Conservation (phyloP, 2,113 vertebrate species). For the Atlantisia rogersi region DNA sequence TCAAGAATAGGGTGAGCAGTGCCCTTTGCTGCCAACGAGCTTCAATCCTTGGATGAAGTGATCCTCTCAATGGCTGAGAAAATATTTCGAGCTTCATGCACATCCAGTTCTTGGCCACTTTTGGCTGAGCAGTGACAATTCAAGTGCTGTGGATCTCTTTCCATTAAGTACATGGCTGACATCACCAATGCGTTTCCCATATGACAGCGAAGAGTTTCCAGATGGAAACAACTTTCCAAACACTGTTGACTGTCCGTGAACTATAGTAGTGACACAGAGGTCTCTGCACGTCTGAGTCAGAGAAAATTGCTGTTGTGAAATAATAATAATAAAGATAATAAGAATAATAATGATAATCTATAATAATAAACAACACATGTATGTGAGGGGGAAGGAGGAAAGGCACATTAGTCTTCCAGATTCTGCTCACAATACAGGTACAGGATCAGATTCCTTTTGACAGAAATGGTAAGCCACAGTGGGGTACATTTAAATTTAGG, state of each 20-base stretch:
- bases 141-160: not conserved
- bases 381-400: not conserved
- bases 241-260: not conserved
- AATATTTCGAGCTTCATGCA: not conserved
- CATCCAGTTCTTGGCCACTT: constrained; percentile 8
- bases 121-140: not conserved
- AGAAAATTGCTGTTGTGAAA: not conserved
- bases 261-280: not conserved
- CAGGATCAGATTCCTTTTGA: not conserved
- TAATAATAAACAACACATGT: not conserved
- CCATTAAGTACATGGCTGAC: constrained; percentile 19
- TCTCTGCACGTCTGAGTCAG: not conserved
- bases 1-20: not conserved
- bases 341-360: not conserved
- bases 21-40: not conserved
- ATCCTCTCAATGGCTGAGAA: not conserved
- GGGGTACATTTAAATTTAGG: not conserved
- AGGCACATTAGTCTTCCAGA: not conserved
- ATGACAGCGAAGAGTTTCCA: constrained; percentile 53
- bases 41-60: not conserved
- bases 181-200: constrained; percentile 28
- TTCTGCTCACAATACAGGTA: not conserved
- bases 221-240: constrained; percentile 44
- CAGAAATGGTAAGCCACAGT: not conserved
- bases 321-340: not conserved